Percentiles rank a stretch among this genome's conserved stretches.
These are phyloP conservation scores for Flabesymbios commensalis DNA, from an alignment of 2,888 invertebrate genomes.

Conservation along the genomic window DNA sequence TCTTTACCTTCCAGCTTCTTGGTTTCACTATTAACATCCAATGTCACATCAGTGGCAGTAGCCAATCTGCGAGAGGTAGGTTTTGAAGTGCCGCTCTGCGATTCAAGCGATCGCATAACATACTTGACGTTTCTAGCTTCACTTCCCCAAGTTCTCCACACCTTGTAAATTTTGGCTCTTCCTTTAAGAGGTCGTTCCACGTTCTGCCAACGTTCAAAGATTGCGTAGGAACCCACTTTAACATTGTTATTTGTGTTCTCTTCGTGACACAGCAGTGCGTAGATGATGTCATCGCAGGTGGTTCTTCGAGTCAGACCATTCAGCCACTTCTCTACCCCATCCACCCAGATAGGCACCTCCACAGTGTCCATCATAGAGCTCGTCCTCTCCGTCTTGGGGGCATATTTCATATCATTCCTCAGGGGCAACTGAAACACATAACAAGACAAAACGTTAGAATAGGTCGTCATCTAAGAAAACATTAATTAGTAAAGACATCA, in stretches of 20 bases:
- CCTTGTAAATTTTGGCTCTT: slow-evolving; percentile 75
- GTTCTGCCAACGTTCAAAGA: slow-evolving; percentile 71
- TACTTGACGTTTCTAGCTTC: slow-evolving; percentile 68
- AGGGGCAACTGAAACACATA: too few relatives aligned
- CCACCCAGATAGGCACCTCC: slow-evolving; percentile 68
- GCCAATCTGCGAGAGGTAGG: too few relatives aligned
- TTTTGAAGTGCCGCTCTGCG: too few relatives aligned
- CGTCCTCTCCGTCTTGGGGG: too few relatives aligned
- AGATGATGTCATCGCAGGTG: slow-evolving; percentile 78
- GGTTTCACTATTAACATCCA: too few relatives aligned
- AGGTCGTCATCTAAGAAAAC: too few relatives aligned
- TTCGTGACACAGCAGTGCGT: slow-evolving; percentile 69
- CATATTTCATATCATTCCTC: too few relatives aligned
- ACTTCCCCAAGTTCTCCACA: slow-evolving; percentile 76
- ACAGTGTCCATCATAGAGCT: too few relatives aligned
- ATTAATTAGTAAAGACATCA: too few relatives aligned
- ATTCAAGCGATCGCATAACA: too few relatives aligned
- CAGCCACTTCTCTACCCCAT: slow-evolving; percentile 79
- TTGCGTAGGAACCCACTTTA: slow-evolving; percentile 69
- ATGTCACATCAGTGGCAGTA: too few relatives aligned
- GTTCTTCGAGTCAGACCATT: slow-evolving; percentile 77
- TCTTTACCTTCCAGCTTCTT: slow-evolving; percentile 40
- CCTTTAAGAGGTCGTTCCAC: slow-evolving; percentile 70
- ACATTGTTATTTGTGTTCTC: slow-evolving; percentile 75
- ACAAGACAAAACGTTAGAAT: too few relatives aligned